Base-by-base conservation (phyloP, 2,888 invertebrate species). In the Embidobia sp. region DNA sequence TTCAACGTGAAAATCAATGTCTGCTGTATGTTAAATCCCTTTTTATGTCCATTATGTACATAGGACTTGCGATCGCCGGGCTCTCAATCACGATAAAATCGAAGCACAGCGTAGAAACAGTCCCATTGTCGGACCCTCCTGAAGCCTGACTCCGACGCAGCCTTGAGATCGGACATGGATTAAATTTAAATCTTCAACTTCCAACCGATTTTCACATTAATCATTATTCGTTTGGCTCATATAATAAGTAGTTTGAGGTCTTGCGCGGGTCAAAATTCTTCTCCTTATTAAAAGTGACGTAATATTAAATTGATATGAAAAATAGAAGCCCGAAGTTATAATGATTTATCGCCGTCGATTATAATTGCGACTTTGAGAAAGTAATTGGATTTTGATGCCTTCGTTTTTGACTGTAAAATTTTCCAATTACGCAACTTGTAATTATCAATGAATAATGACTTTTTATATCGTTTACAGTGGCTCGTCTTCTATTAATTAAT, bases 101-200 rank as follows among this genome's bases (percentile, higher is more conserved):
- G 35, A 59, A 37, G 55, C 15, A 37, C 57, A 22, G 13, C 22
- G 59, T 19, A 59, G 49, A 11, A 22, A 59, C 51, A 27, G 44
- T 59, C 11, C 51, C 53, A 70, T 61, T 70, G 70, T 70, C 33
- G 57, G 46, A 59, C 42, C 42, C 27, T 57, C 13, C 29, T 29
- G 63, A 29, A 19, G 49, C 40, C 64, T 19, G 49, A 40, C 64
- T 51, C 44, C 33, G 31, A 31, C 22, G 44, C 35, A 61, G 53
- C 61, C 61, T 61, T 70, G 61, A 70, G 51, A 61, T 70, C 53
- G 61, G 61, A 19, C 70, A 37, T 49, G 61, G 70, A 70, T 70
- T 70, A 70, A 70, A 70, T 70, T 40, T 49, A 57, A 69, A 57
- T 69, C 57, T 49, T 57, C 22, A 49, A 55, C 55, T 67, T 55